These are phyloP conservation scores for Ligdia adustata DNA, from an alignment of 2,888 invertebrate genomes.

Conservation along the genomic window DNA sequence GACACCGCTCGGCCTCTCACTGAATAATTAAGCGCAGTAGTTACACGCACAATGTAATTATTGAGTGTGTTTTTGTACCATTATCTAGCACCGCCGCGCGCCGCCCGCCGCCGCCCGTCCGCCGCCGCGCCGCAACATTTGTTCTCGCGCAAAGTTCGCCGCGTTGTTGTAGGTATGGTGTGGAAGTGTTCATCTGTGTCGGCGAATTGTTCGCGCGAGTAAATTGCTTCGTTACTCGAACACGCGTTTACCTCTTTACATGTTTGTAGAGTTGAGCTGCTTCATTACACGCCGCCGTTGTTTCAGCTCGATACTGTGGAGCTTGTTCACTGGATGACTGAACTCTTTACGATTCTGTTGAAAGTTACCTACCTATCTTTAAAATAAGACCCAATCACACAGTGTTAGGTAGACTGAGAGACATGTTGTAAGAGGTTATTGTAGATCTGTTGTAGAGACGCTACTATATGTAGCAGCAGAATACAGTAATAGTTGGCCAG, in stretches of 20 bases:
- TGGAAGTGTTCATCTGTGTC: slow-evolving; percentile 27
- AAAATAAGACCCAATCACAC: no score
- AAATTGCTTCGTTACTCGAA: slow-evolving; percentile 22
- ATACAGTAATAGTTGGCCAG: no score
- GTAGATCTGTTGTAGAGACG: no score
- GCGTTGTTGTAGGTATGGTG: slow-evolving; percentile 17
- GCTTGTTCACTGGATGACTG: no score
- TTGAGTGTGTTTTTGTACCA: slow-evolving; percentile 40
- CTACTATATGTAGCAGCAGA: no score
- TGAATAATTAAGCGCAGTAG: slow-evolving; percentile 53
- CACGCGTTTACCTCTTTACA: slow-evolving; percentile 8
- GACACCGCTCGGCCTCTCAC: slow-evolving; percentile 28
- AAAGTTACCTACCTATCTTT: no score
- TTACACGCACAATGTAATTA: slow-evolving; percentile 33
- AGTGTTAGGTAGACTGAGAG: slow-evolving; percentile 40
- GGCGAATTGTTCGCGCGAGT: slow-evolving; percentile 16
- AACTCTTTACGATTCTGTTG: no score
- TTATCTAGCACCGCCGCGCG: slow-evolving; percentile 36
- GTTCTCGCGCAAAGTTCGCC: slow-evolving; percentile 32
- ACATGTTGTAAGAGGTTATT: slow-evolving; percentile 45
- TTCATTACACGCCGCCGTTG: slow-evolving; percentile 3
- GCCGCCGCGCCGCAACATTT: slow-evolving; percentile 39
- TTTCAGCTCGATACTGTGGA: no score
- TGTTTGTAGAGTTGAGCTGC: not conserved
- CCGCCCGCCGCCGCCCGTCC: no score